Evolutionary conservation across 2,888 invertebrate species (phyloP), one percentile per base, ranked within the genome.

Genomic region (Microctonus hyperodae): DNA sequence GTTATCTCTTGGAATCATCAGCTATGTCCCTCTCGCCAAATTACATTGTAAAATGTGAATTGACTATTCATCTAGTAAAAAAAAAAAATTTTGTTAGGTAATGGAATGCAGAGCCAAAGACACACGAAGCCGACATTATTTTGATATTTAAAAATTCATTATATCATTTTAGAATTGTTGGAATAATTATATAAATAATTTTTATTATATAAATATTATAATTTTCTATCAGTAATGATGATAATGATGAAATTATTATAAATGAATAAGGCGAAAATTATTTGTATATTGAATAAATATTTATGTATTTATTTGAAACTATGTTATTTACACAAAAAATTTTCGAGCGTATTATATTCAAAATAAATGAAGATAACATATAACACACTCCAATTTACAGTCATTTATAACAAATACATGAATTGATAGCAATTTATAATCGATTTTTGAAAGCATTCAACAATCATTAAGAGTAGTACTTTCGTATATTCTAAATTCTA

Each of bases 241-340:
- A 28, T 31, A 25, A 13, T 28, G 48, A 37, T 50, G 4, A 62
- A 58, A 25, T 11, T 31, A 28, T n/a, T n/a, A 35, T 25, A 28
- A 67, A 37, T 53, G 25, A 3, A 16, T n/a, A n/a, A n/a, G n/a
- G n/a, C 13, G 10, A 20, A 50, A 9, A 48, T 13, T 1, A 6
- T 7, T n/a, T 22, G n/a, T 62, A 33, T 65, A 58, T 70, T 70
- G 69, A 72, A 70, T 72, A 73, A 70, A 72, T 72, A 72, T 69
- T 72, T 70, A 69, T 69, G 59, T 68, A 65, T 72, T 69, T 68
- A 71, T 73, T 70, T 68, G 65, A 70, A 69, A 67, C 70, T 64
- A 69, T 68, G 60, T 16, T 70, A 64, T 71, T n/a, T 71, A 70
- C 68, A 69, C 65, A 70, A 62, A 70, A 67, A 64, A 57, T 55